These are phyloP conservation scores for Nephrotoma appendiculata DNA, from an alignment of 2,888 invertebrate genomes.

Conservation along the genomic window DNA sequence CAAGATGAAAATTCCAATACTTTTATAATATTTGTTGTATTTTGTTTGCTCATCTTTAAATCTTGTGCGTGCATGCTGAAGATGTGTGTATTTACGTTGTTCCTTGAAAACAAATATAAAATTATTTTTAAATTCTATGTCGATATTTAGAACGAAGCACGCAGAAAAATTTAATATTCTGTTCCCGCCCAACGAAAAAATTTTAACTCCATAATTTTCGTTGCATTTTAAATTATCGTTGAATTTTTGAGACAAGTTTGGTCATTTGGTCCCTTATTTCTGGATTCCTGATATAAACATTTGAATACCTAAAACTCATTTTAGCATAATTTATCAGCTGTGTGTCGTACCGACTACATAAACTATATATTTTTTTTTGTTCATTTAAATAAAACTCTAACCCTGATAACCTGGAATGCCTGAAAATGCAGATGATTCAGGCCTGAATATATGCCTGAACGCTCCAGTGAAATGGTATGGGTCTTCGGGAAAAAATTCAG, in stretches of 20 bases:
- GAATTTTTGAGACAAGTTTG: neutral
- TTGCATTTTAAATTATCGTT: neutral
- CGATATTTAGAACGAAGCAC: neutral
- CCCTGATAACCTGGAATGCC: no score
- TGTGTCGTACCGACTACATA: neutral
- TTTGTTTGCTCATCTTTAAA: no score
- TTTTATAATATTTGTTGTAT: no score
- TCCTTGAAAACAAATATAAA: neutral
- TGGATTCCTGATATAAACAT: neutral
- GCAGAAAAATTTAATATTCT: neutral
- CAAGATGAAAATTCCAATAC: neutral
- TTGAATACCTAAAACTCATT: neutral
- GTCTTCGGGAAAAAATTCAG: no score
- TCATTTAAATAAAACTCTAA: no score
- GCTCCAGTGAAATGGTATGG: no score
- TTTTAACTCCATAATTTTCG: neutral
- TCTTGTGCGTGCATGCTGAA: neutral
- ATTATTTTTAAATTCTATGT: neutral
- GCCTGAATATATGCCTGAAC: no score
- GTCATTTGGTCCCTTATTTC: neutral
- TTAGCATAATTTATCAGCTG: neutral
- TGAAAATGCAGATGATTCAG: no score
- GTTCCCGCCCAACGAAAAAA: neutral
- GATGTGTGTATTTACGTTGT: neutral
- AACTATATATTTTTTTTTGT: neutral